Evolutionary conservation across 2,888 invertebrate genomes (phyloP).

Genomic region (Heliconius ismenius): DNA sequence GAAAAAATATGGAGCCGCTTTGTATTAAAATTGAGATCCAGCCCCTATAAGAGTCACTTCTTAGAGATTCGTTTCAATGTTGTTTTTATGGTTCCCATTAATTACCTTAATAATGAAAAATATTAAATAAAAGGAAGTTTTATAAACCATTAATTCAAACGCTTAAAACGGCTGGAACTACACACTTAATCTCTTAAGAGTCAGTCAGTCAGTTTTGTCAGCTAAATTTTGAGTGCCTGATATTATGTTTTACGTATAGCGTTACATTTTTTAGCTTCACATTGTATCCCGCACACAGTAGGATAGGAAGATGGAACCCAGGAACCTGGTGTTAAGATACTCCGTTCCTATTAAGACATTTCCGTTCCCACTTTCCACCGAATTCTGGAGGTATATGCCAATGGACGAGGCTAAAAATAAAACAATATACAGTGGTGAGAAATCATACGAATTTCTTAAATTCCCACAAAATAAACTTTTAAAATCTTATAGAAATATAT

Average conservation of each 20-base stretch:
- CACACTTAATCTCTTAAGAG: too few species aligned
- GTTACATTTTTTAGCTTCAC: background rate
- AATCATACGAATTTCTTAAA: too few species aligned
- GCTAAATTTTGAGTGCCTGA: too few species aligned
- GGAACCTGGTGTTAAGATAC: background rate
- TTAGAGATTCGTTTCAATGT: constrained; percentile 3
- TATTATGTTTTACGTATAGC: too few species aligned
- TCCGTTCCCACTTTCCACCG: too few species aligned
- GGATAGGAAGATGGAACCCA: background rate
- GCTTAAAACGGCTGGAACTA: background rate
- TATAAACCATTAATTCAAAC: background rate
- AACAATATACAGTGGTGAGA: too few species aligned
- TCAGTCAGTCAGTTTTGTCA: background rate
- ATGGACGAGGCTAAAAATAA: too few species aligned
- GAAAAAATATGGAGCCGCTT: background rate
- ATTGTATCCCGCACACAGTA: background rate
- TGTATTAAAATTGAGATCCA: background rate
- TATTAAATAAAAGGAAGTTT: constrained; percentile 1
- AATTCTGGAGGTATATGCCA: too few species aligned
- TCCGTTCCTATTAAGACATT: background rate
- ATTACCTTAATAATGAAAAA: constrained; percentile 7
- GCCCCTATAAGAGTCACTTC: constrained; percentile 6
- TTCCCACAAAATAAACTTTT: too few species aligned
- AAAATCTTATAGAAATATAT: too few species aligned
- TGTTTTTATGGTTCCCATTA: constrained; percentile 6